Percentiles rank a stretch among this genome's conserved stretches.
phyloP scores from a whole-genome alignment of 2,888 invertebrate species.

The Leucophenga montana region DNA sequence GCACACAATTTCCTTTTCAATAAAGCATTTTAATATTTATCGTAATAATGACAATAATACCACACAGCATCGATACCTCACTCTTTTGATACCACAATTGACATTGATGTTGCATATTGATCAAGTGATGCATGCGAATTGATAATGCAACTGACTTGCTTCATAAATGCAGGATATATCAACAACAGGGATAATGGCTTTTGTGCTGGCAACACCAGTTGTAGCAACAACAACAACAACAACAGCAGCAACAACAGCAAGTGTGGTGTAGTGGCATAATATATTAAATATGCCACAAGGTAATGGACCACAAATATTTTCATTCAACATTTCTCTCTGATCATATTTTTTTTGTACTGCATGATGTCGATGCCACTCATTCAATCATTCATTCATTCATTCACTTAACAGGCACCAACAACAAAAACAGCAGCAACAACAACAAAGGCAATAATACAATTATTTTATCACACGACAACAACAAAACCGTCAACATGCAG shows the following conservation, averaged over 20 bases:
- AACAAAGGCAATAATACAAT: slow-evolving; percentile 50
- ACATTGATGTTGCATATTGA: slow-evolving; percentile 7
- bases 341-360: too few species aligned
- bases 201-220: background rate
- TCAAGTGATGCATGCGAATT: slow-evolving; percentile 15
- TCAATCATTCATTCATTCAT: slow-evolving; percentile 32
- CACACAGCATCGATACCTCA: too few species aligned
- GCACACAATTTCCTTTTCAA: slow-evolving; percentile 8
- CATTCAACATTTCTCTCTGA: slow-evolving; percentile 27
- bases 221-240: slow-evolving; percentile 10
- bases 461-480: slow-evolving; percentile 49
- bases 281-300: background rate
- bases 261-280: background rate
- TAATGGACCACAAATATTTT: slow-evolving; percentile 53
- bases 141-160: slow-evolving; percentile 5
- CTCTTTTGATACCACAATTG: too few species aligned
- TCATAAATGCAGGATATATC: slow-evolving; percentile 4
- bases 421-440: slow-evolving; percentile 29
- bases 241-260: slow-evolving; percentile 8
- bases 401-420: slow-evolving; percentile 32
- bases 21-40: slow-evolving; percentile 17
- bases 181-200: slow-evolving; percentile 16
- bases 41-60: background rate
- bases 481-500: slow-evolving; percentile 31
- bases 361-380: too few species aligned